These are phyloP conservation scores for Poecilia latipinna DNA, from an alignment of 2,113 vertebrate genomes.

Conservation along the genomic window DNA sequence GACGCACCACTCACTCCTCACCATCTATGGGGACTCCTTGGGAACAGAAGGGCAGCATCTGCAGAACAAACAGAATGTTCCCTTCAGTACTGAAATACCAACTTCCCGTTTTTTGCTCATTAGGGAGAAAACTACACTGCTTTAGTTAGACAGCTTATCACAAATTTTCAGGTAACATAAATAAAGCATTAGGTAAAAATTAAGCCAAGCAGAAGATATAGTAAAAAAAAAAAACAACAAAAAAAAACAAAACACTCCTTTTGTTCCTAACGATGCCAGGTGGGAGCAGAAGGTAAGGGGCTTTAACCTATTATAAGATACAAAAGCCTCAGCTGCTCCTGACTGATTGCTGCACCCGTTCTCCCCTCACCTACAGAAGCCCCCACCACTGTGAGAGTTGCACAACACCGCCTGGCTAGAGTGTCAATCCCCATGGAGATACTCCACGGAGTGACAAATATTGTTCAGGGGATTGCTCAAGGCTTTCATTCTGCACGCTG, in stretches of 20 bases:
- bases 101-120: constrained; percentile 56
- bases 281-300: constrained; percentile 39
- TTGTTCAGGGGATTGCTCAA: constrained; percentile 51
- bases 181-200: background rate
- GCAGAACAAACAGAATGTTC: constrained; percentile 66
- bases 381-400: constrained; percentile 42
- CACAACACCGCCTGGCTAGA: constrained; percentile 57
- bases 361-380: constrained; percentile 42
- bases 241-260: background rate
- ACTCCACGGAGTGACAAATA: constrained; percentile 66
- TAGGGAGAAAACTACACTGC: constrained; percentile 46
- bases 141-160: constrained; percentile 1
- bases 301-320: constrained; percentile 48
- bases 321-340: constrained; percentile 55
- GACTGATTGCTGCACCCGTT: constrained; percentile 32
- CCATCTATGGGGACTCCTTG: constrained; percentile 60
- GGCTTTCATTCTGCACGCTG: constrained; percentile 32
- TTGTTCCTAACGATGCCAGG: constrained; percentile 14
- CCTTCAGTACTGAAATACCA: constrained; percentile 59
- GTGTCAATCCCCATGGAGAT: constrained; percentile 70
- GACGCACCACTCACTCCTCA: constrained; percentile 58
- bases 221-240: background rate
- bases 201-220: constrained; percentile 1
- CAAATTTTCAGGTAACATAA: background rate
- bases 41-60: constrained; percentile 67